These are phyloP conservation scores for Amphimedon queenslandica DNA, from an alignment of 37 sponge, comb jelly and placozoan species.

Conservation along the genomic window DNA sequence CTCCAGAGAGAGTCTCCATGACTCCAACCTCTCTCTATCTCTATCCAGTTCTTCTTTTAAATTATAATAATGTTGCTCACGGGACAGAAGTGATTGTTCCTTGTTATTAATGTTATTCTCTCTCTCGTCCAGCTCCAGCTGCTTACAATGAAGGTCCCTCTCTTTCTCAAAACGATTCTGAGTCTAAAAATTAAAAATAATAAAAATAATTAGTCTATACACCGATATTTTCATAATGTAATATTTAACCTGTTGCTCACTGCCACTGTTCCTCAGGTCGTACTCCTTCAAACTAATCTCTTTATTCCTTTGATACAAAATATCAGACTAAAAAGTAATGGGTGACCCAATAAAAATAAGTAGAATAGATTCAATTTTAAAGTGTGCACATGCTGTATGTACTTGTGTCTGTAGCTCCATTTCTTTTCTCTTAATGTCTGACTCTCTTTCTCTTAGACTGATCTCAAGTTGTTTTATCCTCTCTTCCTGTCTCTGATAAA, in stretches of 20 bases:
- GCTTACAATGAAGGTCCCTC: too few species aligned
- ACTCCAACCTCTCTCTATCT: not conserved
- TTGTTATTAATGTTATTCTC: too few species aligned
- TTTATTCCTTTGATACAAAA: constrained; percentile 4
- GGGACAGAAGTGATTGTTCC: too few species aligned
- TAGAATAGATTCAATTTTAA: too few species aligned
- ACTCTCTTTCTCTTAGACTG: not conserved
- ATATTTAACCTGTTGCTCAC: not conserved
- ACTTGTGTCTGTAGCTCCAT: not conserved
- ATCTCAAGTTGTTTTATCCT: not conserved
- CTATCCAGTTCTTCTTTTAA: too few species aligned
- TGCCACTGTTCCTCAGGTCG: not conserved
- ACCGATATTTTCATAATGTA: not conserved
- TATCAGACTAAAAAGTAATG: not conserved
- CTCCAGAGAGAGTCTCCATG: not conserved
- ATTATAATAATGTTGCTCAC: too few species aligned
- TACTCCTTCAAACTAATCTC: constrained; percentile 1
- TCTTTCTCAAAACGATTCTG: too few species aligned
- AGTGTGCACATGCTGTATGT: not conserved
- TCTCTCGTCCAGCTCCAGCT: too few species aligned
- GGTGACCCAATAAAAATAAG: too few species aligned
- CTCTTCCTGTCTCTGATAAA: not conserved
- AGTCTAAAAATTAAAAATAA: too few species aligned
- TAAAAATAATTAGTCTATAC: too few species aligned
- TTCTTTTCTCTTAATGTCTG: not conserved